A percentile compares a stretch with the other conserved stretches of the same genome.
Conservation (phyloP, 2,888 invertebrate genomes). For the Teinopalpus imperialis region DNA sequence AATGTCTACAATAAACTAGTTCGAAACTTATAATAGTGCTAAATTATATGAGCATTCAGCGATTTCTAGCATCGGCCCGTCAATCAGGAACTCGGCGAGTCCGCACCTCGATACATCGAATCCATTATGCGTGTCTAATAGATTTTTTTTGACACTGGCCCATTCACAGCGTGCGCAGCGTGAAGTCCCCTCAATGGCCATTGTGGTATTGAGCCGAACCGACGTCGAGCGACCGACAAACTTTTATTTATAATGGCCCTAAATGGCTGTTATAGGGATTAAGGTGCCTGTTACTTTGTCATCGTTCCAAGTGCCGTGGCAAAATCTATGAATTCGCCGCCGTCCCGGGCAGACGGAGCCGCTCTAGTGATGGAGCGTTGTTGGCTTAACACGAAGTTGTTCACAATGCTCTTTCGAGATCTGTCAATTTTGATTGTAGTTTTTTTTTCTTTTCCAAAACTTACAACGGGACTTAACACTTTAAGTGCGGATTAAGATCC, state of each 20-base stretch:
- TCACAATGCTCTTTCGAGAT: conserved; percentile 62
- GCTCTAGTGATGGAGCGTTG: conserved; percentile 31
- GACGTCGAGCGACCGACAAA: conserved; percentile 54
- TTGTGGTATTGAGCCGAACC: conserved; percentile 63
- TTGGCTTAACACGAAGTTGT: conserved; percentile 34
- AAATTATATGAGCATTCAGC: conserved; percentile 28
- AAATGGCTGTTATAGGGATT: conserved; percentile 80
- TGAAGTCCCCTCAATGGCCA: conserved; percentile 74
- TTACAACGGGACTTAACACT: conserved; percentile 63
- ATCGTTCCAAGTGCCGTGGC: conserved; percentile 50
- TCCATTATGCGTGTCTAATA: conserved; percentile 78
- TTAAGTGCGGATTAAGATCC: conserved; percentile 49
- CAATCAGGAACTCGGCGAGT: conserved; percentile 57
- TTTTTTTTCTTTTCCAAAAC: conserved; percentile 51
- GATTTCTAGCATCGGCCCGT: conserved; percentile 33
- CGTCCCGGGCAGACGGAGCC: conserved; percentile 36
- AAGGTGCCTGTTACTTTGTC: conserved; percentile 68
- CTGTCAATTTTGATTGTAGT: conserved; percentile 68
- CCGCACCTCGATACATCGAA: conserved; percentile 52
- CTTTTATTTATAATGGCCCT: conserved; percentile 78
- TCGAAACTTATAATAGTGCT: conserved; percentile 28
- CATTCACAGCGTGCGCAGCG: conserved; percentile 75
- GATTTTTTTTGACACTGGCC: conserved; percentile 71
- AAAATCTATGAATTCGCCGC: conserved; percentile 51
- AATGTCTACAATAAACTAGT: conserved; percentile 12